A percentile compares a stretch with the other conserved stretches of the same genome.
phyloP scores from a whole-genome alignment of 1,140 invertebrate species.

The Drosophila jambulina region DNA sequence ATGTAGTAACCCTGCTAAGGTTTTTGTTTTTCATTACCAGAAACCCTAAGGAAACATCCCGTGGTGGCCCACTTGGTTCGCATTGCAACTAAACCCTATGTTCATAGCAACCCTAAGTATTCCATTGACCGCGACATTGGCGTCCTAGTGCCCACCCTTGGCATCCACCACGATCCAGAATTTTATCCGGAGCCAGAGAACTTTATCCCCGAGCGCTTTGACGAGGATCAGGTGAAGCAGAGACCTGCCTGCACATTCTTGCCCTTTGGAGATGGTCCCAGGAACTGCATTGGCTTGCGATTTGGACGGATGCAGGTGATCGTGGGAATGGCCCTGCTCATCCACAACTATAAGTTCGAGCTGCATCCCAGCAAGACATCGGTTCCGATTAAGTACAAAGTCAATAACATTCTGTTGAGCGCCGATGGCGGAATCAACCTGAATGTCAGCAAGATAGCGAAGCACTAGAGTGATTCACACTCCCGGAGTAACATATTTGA shows the following conservation, averaged over 20 bases:
- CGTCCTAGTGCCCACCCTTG: constrained; percentile 87
- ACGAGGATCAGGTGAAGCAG: constrained; percentile 74
- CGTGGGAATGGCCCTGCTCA: constrained; percentile 85
- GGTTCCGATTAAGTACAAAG: constrained; percentile 46
- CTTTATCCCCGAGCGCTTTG: constrained; percentile 87
- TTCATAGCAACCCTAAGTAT: constrained; percentile 87
- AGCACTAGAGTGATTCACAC: background rate
- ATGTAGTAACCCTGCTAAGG: too few species aligned
- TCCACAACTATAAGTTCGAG: constrained; percentile 71
- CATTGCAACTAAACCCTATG: constrained; percentile 85
- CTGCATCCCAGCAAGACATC: constrained; percentile 44
- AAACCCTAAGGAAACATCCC: constrained; percentile 89
- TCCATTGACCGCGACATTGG: constrained; percentile 87
- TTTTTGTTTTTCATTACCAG: constrained; percentile 50
- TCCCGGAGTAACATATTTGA: background rate
- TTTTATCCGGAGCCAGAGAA: constrained; percentile 81
- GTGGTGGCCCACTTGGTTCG: constrained; percentile 87
- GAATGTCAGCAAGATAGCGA: constrained; percentile 40
- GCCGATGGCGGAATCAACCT: constrained; percentile 58
- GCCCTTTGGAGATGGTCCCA: constrained; percentile 67
- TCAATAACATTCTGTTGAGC: constrained; percentile 41
- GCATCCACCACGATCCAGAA: constrained; percentile 87
- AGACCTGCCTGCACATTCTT: constrained; percentile 57
- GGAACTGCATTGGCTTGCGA: constrained; percentile 86
- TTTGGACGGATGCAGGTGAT: constrained; percentile 88